Percentiles rank a stretch among this genome's conserved stretches.
These are phyloP conservation scores for Thrips palmi DNA, from an alignment of 1,140 invertebrate species.

Conservation along the genomic window DNA sequence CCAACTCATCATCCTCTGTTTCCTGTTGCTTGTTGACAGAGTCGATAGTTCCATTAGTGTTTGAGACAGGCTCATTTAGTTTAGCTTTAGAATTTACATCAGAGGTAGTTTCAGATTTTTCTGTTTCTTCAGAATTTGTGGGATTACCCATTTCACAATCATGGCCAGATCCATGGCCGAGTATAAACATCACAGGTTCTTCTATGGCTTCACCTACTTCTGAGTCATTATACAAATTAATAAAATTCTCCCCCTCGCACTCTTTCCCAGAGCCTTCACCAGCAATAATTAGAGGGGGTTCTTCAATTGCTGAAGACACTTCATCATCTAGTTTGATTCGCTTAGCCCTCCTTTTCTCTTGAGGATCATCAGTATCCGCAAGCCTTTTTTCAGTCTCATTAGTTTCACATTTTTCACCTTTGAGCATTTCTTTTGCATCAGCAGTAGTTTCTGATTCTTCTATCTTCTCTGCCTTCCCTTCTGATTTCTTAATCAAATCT, in stretches of 20 bases:
- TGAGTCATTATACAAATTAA: slow-evolving; percentile 16
- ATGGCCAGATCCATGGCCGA: slow-evolving; percentile 48
- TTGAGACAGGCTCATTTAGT: no score
- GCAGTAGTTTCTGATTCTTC: slow-evolving; percentile 38
- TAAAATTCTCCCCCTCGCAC: slow-evolving; percentile 25
- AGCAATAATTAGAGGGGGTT: slow-evolving; percentile 46
- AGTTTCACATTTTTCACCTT: slow-evolving; percentile 41
- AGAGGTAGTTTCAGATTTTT: background rate
- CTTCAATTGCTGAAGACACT: slow-evolving; percentile 48
- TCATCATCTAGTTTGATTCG: slow-evolving; percentile 21
- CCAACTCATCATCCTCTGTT: no score
- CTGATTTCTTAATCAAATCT: slow-evolving; percentile 8
- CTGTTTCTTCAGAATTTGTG: slow-evolving; percentile 14
- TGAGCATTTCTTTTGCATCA: slow-evolving; percentile 45
- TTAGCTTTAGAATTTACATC: no score
- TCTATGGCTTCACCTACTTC: slow-evolving; percentile 47
- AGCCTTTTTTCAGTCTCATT: slow-evolving; percentile 26
- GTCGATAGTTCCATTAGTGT: no score
- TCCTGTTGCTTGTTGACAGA: no score
- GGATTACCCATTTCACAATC: slow-evolving; percentile 50
- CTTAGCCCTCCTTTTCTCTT: slow-evolving; percentile 11
- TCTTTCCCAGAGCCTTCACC: slow-evolving; percentile 50
- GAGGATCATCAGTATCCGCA: slow-evolving; percentile 2
- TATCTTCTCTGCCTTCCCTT: slow-evolving; percentile 11
- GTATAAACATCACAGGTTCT: slow-evolving; percentile 49